Percentiles rank a stretch among this genome's conserved stretches.
Conservation (phyloP, 2,797 vertebrate genomes). For the Graptemys geographica region DNA sequence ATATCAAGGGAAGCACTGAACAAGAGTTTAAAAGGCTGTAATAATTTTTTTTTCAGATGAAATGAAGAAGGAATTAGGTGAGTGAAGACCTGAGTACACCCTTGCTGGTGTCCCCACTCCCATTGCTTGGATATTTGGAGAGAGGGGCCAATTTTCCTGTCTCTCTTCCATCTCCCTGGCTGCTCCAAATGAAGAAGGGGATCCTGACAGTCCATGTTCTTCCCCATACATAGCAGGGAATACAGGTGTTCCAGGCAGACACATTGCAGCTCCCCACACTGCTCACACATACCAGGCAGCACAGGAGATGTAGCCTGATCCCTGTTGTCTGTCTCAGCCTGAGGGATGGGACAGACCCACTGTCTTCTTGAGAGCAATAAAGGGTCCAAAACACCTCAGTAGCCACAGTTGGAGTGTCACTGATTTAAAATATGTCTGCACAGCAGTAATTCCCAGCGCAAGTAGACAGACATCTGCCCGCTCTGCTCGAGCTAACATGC, state of each 20-base stretch:
- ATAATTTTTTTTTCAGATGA: neutral
- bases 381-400: too few relatives aligned
- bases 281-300: neutral
- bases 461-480: too few relatives aligned
- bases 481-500: too few relatives aligned
- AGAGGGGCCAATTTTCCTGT: neutral
- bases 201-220: neutral
- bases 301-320: neutral
- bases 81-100: neutral
- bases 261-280: neutral
- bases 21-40: neutral
- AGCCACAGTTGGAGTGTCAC: too few relatives aligned
- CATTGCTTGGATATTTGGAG: neutral
- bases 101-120: neutral
- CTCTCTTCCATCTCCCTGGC: neutral
- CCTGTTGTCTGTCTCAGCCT: neutral
- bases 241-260: neutral
- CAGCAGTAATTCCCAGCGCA: too few relatives aligned
- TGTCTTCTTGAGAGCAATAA: too few relatives aligned
- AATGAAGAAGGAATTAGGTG: neutral
- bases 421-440: too few relatives aligned
- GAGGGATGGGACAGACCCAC: too few relatives aligned
- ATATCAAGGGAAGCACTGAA: neutral
- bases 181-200: neutral
- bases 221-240: neutral